Conservation (phyloP, 2,888 invertebrate species). For the Brachypalpus laphriformis region DNA sequence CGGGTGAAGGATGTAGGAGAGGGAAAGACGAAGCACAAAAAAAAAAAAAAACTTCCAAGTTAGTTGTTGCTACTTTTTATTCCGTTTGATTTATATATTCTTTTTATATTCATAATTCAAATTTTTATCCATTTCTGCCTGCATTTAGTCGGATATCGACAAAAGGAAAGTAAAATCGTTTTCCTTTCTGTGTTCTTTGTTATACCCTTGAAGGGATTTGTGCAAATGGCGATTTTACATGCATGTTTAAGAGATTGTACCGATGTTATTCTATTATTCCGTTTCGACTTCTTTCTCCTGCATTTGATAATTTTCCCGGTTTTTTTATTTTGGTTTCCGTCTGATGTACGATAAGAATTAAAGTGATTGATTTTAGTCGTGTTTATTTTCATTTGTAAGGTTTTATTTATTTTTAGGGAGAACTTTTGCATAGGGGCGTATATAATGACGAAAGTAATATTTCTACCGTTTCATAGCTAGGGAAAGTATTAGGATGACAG, state of each 20-base stretch:
- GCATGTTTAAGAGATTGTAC: constrained; percentile 50
- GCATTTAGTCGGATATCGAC: constrained; percentile 30
- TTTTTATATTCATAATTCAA: constrained; percentile 44
- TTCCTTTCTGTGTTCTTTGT: background rate
- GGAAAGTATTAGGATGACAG: background rate
- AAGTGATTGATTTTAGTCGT: constrained; percentile 49
- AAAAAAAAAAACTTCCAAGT: constrained; percentile 31
- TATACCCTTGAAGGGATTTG: constrained; percentile 37
- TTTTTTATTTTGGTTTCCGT: background rate
- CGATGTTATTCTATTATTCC: constrained; percentile 43
- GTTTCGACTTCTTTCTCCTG: constrained; percentile 21
- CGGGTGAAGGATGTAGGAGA: background rate
- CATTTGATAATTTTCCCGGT: constrained; percentile 14
- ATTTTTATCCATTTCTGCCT: constrained; percentile 17
- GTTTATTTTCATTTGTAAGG: constrained; percentile 10
- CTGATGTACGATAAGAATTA: constrained; percentile 32
- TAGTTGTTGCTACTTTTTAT: constrained; percentile 40
- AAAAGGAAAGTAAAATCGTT: constrained; percentile 29
- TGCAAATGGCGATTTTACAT: constrained; percentile 57
- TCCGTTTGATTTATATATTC: constrained; percentile 37
- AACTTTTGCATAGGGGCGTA: background rate
- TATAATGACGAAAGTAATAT: background rate
- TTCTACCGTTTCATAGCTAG: background rate
- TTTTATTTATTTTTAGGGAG: background rate
- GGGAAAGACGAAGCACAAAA: background rate